These are phyloP conservation scores for Ylistrum balloti DNA, from an alignment of 1,140 invertebrate genomes.

Conservation along the genomic window DNA sequence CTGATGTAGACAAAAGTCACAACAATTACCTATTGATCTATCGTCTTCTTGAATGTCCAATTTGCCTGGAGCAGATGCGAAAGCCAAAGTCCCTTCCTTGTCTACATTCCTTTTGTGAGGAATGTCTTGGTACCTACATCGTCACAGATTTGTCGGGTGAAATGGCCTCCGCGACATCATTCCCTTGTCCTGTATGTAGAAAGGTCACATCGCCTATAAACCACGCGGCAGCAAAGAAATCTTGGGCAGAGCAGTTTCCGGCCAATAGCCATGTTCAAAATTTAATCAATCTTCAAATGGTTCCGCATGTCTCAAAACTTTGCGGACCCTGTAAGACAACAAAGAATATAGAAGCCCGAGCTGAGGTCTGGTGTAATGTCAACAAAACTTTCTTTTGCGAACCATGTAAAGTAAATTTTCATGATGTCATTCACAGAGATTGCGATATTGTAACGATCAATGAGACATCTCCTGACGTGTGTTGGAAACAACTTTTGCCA, in stretches of 20 bases:
- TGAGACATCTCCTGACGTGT: neutral
- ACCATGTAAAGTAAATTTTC: neutral
- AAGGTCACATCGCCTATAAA: neutral
- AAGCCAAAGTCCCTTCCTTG: slow-evolving; percentile 55
- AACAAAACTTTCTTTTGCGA: neutral
- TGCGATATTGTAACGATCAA: neutral
- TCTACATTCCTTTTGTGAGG: slow-evolving; percentile 59
- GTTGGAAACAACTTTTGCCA: neutral
- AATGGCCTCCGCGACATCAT: neutral
- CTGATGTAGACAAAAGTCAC: too few species aligned
- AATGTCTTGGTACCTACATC: slow-evolving; percentile 53
- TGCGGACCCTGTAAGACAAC: slow-evolving; percentile 1
- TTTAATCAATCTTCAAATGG: neutral
- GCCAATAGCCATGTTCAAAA: slow-evolving; percentile 30
- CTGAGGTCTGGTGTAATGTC: neutral
- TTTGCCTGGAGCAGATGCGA: slow-evolving; percentile 53
- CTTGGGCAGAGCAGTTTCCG: slow-evolving; percentile 41
- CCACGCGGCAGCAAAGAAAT: neutral
- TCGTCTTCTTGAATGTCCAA: slow-evolving; percentile 48
- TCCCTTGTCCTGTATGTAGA: slow-evolving; percentile 27
- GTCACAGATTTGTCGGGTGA: slow-evolving; percentile 23
- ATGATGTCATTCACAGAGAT: neutral
- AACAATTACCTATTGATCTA: too few species aligned
- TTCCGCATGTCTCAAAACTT: neutral
- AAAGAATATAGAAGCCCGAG: slow-evolving; percentile 5